A percentile compares a stretch with the other conserved stretches of the same genome.
Conservation (phyloP, 2,113 vertebrate species). For the Micromys minutus region DNA sequence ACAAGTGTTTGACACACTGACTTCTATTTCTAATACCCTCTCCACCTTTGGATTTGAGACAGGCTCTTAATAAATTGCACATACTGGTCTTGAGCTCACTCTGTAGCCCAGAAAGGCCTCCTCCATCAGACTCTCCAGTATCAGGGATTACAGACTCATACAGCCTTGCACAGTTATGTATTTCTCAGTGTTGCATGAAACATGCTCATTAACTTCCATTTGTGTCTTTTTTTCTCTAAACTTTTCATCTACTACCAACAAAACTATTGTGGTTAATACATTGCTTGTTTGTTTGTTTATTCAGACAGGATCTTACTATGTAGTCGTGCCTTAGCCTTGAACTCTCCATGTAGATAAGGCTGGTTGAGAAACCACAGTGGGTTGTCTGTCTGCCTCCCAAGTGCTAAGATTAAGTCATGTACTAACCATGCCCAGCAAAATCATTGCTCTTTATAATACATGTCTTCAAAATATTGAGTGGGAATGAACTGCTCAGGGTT, state of each 20-base stretch:
- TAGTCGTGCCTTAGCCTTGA: background rate
- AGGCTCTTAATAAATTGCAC: background rate
- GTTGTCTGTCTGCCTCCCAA: background rate
- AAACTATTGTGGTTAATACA: background rate
- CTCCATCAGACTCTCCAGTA: background rate
- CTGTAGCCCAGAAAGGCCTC: background rate
- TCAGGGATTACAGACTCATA: background rate
- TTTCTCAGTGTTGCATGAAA: background rate
- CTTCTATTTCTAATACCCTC: background rate
- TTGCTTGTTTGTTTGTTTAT: background rate
- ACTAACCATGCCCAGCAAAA: background rate
- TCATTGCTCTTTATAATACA: background rate
- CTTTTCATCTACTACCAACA: background rate
- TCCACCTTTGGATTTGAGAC: background rate
- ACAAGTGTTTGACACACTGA: background rate
- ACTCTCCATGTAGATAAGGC: background rate
- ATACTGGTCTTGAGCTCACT: background rate
- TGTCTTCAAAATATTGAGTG: background rate
- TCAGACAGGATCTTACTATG: background rate
- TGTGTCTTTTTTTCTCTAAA: background rate
- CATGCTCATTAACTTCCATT: background rate
- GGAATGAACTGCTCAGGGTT: background rate
- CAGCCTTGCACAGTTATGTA: background rate
- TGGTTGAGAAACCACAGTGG: background rate
- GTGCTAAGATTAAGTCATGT: background rate